Percentiles rank a stretch among this genome's conserved stretches.
phyloP scores from a whole-genome alignment of 2,888 invertebrate genomes.

The Eulithis prunata region DNA sequence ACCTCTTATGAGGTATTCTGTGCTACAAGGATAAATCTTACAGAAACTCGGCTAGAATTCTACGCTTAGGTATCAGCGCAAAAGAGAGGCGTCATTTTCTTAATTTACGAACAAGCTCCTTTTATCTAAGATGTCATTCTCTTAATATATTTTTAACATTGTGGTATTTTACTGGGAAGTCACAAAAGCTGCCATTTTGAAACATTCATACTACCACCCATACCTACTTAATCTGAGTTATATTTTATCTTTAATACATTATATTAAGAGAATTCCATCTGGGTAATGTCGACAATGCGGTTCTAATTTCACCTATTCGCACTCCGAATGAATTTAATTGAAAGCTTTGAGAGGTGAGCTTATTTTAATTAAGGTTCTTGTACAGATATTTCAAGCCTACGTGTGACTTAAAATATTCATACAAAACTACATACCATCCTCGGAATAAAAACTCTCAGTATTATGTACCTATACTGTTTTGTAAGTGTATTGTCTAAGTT shows the following conservation, averaged over 20 bases:
- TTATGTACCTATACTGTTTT: too few species aligned
- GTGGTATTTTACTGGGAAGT: too few species aligned
- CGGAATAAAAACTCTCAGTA: neutral
- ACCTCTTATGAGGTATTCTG: too few species aligned
- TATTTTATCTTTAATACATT: too few species aligned
- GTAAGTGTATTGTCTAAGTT: neutral
- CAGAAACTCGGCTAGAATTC: neutral
- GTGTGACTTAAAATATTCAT: too few species aligned
- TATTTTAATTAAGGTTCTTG: neutral
- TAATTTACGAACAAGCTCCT: neutral
- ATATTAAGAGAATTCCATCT: neutral
- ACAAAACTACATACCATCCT: too few species aligned
- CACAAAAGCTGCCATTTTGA: too few species aligned
- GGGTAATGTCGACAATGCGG: constrained; percentile 7
- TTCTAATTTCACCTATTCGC: constrained; percentile 1
- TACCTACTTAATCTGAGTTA: too few species aligned
- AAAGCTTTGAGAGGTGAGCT: neutral
- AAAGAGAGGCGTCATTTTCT: constrained; percentile 1
- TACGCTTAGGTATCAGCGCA: neutral
- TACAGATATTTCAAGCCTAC: too few species aligned
- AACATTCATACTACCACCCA: too few species aligned
- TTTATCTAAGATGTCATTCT: too few species aligned
- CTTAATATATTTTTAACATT: too few species aligned
- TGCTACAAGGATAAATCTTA: neutral
- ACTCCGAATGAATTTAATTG: neutral